Conservation (phyloP, 2,797 vertebrate species). For the Thalassophryne amazonica region DNA sequence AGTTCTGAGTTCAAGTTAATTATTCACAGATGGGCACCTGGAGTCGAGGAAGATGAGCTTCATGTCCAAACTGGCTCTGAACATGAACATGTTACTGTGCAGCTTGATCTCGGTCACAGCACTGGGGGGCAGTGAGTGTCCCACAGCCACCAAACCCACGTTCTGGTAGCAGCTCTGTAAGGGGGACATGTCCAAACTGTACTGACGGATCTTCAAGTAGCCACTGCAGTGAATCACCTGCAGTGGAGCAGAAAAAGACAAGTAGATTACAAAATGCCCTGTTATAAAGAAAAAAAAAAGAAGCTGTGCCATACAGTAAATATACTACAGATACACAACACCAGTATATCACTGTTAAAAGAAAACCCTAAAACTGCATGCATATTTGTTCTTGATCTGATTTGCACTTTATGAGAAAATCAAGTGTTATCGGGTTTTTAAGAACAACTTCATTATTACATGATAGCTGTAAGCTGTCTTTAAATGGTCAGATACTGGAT, state of each 20-base stretch:
- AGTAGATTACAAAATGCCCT: background rate
- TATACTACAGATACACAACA: no score
- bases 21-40: conserved; percentile 75
- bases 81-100: conserved; percentile 99
- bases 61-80: conserved; percentile 97
- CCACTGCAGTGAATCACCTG: conserved; percentile 99
- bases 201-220: conserved; percentile 98
- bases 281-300: background rate
- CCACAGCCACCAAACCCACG: conserved; percentile 95
- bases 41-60: conserved; percentile 99
- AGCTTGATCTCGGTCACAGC: conserved; percentile 98
- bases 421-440: no score
- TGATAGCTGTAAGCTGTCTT: no score
- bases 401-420: no score
- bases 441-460: no score
- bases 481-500: no score
- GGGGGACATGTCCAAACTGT: conserved; percentile 96
- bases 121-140: conserved; percentile 95
- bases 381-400: no score
- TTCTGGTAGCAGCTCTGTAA: conserved; percentile 99
- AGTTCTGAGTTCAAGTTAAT: background rate
- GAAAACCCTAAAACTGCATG: no score
- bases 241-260: background rate
- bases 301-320: no score
- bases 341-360: no score